Evolutionary conservation across 2,113 vertebrate species (phyloP).

Genomic region (Clarias gariepinus): DNA sequence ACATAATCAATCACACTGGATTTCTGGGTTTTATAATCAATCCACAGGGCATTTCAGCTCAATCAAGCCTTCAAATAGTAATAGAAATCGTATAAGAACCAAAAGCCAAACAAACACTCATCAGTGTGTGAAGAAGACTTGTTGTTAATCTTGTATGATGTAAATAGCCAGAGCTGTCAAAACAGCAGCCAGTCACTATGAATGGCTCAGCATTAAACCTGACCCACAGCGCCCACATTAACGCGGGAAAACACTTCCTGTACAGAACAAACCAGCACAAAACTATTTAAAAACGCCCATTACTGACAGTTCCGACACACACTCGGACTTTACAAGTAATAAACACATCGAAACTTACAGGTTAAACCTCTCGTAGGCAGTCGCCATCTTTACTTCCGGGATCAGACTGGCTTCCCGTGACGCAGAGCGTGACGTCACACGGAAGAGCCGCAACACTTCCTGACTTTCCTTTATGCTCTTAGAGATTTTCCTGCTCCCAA

Average conservation of each 20-base stretch:
- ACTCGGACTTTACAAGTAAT: neutral
- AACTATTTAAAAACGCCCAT: neutral
- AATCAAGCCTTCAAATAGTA: neutral
- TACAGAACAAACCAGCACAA: neutral
- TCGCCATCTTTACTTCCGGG: conserved; percentile 75
- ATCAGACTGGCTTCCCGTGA: conserved; percentile 66
- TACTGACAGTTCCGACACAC: neutral
- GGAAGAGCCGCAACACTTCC: neutral
- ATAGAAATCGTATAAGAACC: neutral
- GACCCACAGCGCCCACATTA: neutral
- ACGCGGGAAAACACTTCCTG: neutral
- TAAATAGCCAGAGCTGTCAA: neutral
- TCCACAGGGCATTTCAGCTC: neutral
- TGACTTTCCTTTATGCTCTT: neutral
- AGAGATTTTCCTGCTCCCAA: neutral
- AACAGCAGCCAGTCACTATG: neutral
- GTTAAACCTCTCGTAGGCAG: conserved; percentile 76
- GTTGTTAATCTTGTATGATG: no score
- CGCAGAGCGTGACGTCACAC: conserved; percentile 46
- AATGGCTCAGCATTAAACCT: neutral
- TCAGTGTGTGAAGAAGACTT: neutral
- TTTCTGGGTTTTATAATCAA: neutral
- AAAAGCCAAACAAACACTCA: neutral
- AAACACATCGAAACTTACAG: conserved; percentile 69
- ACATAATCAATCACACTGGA: neutral